These are phyloP conservation scores for Esox niger DNA, from an alignment of 2,113 vertebrate species.

Conservation along the genomic window DNA sequence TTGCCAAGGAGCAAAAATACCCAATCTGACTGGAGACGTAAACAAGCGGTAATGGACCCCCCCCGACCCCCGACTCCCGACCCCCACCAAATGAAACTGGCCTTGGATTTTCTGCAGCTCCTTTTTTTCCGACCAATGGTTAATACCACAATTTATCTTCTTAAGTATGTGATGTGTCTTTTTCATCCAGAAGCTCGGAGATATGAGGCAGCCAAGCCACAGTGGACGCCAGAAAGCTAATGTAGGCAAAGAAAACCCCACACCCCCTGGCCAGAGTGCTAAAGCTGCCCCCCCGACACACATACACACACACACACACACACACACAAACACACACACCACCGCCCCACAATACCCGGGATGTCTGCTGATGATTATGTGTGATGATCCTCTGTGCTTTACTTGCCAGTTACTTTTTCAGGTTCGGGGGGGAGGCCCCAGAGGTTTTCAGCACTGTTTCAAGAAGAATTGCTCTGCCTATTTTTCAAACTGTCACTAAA, in stretches of 20 bases:
- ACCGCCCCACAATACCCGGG: slow-evolving; percentile 29
- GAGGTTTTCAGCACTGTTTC: slow-evolving; percentile 40
- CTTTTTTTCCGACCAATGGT: slow-evolving; percentile 46
- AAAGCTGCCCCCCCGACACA: slow-evolving; percentile 34
- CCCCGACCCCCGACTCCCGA: too few relatives aligned
- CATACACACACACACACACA: background rate
- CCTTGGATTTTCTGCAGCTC: slow-evolving; percentile 43
- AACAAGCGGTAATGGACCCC: slow-evolving; percentile 30
- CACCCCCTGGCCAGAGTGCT: slow-evolving; percentile 47
- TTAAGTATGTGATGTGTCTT: slow-evolving; percentile 60
- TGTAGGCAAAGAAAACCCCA: slow-evolving; percentile 70
- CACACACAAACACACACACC: background rate
- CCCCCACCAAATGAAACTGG: slow-evolving; percentile 48
- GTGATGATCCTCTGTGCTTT: slow-evolving; percentile 55
- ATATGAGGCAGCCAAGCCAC: slow-evolving; percentile 61
- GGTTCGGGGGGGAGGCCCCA: slow-evolving; percentile 47
- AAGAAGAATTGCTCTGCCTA: slow-evolving; percentile 55
- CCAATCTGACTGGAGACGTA: slow-evolving; percentile 47
- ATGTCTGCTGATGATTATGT: slow-evolving; percentile 72
- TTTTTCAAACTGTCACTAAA: slow-evolving; percentile 63
- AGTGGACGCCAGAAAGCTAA: slow-evolving; percentile 69
- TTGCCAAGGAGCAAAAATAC: background rate
- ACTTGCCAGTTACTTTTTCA: slow-evolving; percentile 60
- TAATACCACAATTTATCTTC: slow-evolving; percentile 58
- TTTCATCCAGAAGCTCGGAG: slow-evolving; percentile 65